Evolutionary conservation across 1,140 invertebrate genomes (phyloP).

Genomic region (Heliconius eleuchia): DNA sequence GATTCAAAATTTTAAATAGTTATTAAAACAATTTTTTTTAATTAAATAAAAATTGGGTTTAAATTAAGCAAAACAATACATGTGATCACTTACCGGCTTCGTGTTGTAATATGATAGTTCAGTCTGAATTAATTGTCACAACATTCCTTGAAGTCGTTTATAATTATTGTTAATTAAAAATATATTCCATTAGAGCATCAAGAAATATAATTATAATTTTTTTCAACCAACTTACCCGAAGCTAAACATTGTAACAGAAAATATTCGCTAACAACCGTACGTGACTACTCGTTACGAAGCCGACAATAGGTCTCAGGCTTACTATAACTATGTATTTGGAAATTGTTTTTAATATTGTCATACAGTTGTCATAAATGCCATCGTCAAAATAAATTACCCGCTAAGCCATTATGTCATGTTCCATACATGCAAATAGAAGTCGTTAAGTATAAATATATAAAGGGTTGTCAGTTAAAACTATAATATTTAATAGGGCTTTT

Average conservation of each 20-base stretch:
- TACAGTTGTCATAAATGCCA: not conserved
- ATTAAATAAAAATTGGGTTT: not conserved
- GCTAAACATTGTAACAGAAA: not conserved
- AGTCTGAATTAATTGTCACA: not conserved
- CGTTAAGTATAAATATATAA: not conserved
- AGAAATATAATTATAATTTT: not conserved
- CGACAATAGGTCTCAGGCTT: not conserved
- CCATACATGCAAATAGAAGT: not conserved
- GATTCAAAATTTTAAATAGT: no score
- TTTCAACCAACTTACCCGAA: not conserved
- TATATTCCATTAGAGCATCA: not conserved
- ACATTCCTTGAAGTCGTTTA: not conserved
- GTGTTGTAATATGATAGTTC: not conserved
- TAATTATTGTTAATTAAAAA: not conserved
- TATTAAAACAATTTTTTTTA: no score
- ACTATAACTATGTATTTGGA: not conserved
- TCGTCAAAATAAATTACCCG: not conserved
- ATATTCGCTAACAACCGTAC: not conserved
- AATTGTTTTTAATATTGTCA: slow-evolving; percentile 6
- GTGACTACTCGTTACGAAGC: not conserved
- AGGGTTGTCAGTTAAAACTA: not conserved
- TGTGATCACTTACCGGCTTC: not conserved
- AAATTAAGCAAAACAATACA: not conserved
- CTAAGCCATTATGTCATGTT: not conserved
- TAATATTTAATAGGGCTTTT: not conserved